Evolutionary conservation across 1,140 invertebrate genomes (phyloP).

Genomic region (Formica selysi): DNA sequence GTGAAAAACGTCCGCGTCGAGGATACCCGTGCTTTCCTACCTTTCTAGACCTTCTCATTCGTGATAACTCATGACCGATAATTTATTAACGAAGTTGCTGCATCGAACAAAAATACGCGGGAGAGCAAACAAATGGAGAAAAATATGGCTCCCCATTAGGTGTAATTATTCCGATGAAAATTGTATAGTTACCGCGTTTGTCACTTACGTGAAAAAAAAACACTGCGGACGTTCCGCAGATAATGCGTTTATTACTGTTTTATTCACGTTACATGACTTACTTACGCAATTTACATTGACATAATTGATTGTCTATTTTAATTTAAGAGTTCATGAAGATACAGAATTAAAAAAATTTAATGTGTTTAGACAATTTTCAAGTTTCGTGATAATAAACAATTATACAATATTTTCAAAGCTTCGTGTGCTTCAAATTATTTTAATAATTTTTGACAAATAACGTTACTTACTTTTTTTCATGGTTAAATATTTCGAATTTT

Average conservation of each 20-base stretch:
- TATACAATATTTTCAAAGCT: neutral
- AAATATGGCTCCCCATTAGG: constrained; percentile 36
- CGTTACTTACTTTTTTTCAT: neutral
- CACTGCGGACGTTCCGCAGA: neutral
- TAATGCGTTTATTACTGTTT: neutral
- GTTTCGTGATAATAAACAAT: neutral
- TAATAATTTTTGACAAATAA: neutral
- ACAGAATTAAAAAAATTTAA: neutral
- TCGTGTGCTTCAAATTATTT: too few relatives aligned
- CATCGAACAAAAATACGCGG: neutral
- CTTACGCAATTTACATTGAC: neutral
- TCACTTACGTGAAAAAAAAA: constrained; percentile 1
- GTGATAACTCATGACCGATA: neutral
- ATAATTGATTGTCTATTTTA: constrained; percentile 5
- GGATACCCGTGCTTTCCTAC: neutral
- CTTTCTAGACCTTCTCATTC: constrained; percentile 8
- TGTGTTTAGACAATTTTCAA: neutral
- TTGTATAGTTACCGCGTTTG: neutral
- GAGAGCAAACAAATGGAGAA: constrained; percentile 13
- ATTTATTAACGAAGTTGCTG: constrained; percentile 24
- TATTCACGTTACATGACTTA: neutral
- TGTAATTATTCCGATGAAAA: constrained; percentile 34
- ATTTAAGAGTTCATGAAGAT: neutral
- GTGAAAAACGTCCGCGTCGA: constrained; percentile 9
- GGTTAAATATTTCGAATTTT: neutral